Conservation (phyloP, 1,140 invertebrate genomes). For the Cydia splendana region DNA sequence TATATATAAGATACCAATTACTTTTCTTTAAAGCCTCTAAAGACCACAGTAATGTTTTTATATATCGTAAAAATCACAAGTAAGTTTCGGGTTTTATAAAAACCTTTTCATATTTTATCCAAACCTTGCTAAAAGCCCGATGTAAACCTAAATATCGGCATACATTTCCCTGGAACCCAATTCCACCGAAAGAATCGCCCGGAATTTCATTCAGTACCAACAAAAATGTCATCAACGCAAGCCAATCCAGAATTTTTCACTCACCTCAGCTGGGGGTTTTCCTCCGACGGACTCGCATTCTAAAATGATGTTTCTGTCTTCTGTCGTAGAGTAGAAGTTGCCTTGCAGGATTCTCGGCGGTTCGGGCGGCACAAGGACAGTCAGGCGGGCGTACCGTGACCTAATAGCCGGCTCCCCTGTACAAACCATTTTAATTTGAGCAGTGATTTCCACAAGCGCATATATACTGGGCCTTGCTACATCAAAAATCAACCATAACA, state of each 20-base stretch:
- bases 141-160: background rate
- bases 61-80: background rate
- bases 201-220: slow-evolving; percentile 23
- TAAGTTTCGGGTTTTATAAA: background rate
- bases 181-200: background rate
- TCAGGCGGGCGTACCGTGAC: slow-evolving; percentile 91
- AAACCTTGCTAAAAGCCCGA: background rate
- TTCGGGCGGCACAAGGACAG: slow-evolving; percentile 93
- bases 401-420: slow-evolving; percentile 87
- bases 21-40: no score
- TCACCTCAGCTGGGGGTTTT: slow-evolving; percentile 95
- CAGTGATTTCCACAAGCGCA: background rate
- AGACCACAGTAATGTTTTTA: no score
- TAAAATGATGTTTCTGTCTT: slow-evolving; percentile 93
- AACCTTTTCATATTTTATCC: background rate
- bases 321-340: slow-evolving; percentile 88
- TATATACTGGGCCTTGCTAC: background rate
- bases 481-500: background rate
- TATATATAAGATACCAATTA: no score
- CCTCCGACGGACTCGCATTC: slow-evolving; percentile 94
- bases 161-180: background rate
- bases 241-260: slow-evolving; percentile 42
- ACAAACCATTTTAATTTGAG: slow-evolving; percentile 63
- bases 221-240: slow-evolving; percentile 42
- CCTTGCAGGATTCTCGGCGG: slow-evolving; percentile 92